Percentiles rank a stretch among this genome's conserved stretches.
Conservation (phyloP, 2,797 vertebrate species). For the Lates japonicus region DNA sequence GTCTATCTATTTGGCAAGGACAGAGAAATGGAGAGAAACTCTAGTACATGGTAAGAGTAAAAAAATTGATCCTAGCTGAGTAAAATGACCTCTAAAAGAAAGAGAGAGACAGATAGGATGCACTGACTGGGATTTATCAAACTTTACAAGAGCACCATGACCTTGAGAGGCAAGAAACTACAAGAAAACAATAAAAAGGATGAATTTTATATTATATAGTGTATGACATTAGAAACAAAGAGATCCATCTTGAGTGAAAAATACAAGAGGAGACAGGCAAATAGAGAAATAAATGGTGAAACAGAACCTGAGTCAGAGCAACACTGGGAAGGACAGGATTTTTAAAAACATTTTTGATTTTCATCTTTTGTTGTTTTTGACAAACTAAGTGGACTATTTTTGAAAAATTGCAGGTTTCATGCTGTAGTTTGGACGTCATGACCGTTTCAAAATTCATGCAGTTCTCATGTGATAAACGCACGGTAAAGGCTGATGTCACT, state of each 20-base stretch:
- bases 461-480: not conserved
- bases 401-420: not conserved
- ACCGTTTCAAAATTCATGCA: not conserved
- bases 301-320: constrained; percentile 12
- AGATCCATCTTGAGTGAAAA: constrained; percentile 6
- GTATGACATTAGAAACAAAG: constrained; percentile 11
- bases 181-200: constrained; percentile 17
- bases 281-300: constrained; percentile 10
- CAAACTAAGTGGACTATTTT: not conserved
- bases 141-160: constrained; percentile 39
- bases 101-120: not conserved
- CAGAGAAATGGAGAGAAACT: constrained; percentile 11
- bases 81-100: constrained; percentile 33
- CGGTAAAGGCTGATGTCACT: not conserved
- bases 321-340: not conserved
- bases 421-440: not conserved
- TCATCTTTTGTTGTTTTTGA: not conserved
- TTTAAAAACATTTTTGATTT: not conserved
- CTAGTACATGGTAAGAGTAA: not conserved
- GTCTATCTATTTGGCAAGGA: constrained; percentile 29
- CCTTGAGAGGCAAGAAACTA: constrained; percentile 21
- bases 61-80: not conserved
- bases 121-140: constrained; percentile 24
- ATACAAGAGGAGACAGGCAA: not conserved
- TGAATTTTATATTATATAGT: constrained; percentile 8